Evolutionary conservation across 2,797 vertebrate species (phyloP).

Genomic region (Sphenodon punctatus): DNA sequence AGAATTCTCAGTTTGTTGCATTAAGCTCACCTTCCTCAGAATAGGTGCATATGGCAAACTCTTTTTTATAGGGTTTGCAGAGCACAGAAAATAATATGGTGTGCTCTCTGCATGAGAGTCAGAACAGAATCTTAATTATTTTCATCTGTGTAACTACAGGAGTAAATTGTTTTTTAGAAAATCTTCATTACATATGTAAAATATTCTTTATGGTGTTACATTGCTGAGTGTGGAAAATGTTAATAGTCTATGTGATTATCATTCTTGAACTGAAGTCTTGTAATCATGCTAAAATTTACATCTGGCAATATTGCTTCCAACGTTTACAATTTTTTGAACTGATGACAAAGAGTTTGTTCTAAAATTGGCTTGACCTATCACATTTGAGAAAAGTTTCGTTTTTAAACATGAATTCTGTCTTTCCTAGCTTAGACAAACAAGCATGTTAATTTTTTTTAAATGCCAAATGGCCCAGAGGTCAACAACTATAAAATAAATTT

Average conservation of each 20-base stretch:
- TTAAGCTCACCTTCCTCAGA: neutral
- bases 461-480: neutral
- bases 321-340: neutral
- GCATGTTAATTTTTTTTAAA: neutral
- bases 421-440: neutral
- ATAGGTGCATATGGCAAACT: neutral
- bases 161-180: too few relatives aligned
- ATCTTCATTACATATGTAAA: too few relatives aligned
- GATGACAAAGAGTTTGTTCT: neutral
- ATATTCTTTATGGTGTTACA: too few relatives aligned
- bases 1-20: neutral
- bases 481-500: neutral
- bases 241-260: neutral
- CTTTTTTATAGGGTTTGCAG: neutral
- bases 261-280: neutral
- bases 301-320: neutral
- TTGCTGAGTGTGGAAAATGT: neutral
- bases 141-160: neutral
- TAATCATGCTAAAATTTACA: neutral
- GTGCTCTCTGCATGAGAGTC: too few relatives aligned
- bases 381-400: neutral
- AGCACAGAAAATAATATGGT: neutral
- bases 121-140: neutral
- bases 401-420: neutral
- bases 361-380: neutral